Evolutionary conservation across 2,888 invertebrate genomes (phyloP).

Genomic region (Amphipyra tragopoginis): DNA sequence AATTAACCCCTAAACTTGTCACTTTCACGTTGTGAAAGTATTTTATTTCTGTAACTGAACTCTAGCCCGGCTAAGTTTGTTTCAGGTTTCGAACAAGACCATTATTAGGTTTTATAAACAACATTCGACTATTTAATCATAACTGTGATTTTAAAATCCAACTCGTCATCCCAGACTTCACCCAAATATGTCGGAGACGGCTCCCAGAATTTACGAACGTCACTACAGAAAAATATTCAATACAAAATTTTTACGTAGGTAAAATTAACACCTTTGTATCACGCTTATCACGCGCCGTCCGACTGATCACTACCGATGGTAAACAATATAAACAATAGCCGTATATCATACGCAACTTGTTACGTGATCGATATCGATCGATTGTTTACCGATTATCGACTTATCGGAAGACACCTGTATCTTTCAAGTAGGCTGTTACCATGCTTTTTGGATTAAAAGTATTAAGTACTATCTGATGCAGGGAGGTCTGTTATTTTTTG

Average conservation of each 20-base stretch:
- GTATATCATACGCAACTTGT: slow-evolving; percentile 27
- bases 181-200: too few relatives aligned
- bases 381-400: slow-evolving; percentile 50
- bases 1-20: too few relatives aligned
- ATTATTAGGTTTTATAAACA: too few relatives aligned
- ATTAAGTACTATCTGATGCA: background rate
- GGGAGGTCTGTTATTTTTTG: background rate
- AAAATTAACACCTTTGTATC: slow-evolving; percentile 22
- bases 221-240: too few relatives aligned
- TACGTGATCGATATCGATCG: slow-evolving; percentile 22
- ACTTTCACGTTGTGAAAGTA: too few relatives aligned
- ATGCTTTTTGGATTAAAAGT: slow-evolving; percentile 2
- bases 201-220: too few relatives aligned
- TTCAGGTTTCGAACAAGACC: too few relatives aligned
- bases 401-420: slow-evolving; percentile 27
- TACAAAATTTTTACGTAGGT: slow-evolving; percentile 20
- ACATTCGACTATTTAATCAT: too few relatives aligned
- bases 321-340: slow-evolving; percentile 38
- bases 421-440: slow-evolving; percentile 5
- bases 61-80: too few relatives aligned
- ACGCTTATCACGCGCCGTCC: slow-evolving; percentile 26
- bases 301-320: slow-evolving; percentile 17
- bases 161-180: too few relatives aligned
- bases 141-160: too few relatives aligned
- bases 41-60: too few relatives aligned